Evolutionary conservation across 2,797 vertebrate species (phyloP).

Genomic region (Clarias fuscus): DNA sequence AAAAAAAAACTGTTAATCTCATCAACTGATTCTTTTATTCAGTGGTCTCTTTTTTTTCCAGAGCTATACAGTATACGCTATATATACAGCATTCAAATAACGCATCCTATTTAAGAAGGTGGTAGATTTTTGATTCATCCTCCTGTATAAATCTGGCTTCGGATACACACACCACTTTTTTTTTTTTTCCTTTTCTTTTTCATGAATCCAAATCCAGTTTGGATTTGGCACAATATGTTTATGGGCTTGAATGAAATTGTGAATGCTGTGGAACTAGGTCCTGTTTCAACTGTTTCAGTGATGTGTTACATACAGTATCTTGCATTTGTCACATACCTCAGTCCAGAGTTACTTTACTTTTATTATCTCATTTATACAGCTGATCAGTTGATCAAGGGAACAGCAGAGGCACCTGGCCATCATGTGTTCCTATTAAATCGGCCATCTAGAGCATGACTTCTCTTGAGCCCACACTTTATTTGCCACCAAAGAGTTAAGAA

Average conservation of each 20-base stretch:
- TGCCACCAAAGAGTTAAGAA: slow-evolving; percentile 20
- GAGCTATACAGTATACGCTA: too few species aligned
- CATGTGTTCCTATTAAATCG: neutral
- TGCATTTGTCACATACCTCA: too few species aligned
- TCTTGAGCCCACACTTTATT: slow-evolving; percentile 46
- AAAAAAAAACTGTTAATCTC: too few species aligned
- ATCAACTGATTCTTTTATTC: too few species aligned
- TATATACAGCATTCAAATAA: neutral
- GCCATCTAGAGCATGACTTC: neutral
- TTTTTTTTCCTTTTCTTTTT: neutral
- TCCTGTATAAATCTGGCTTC: neutral
- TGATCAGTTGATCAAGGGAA: too few species aligned
- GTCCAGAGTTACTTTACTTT: too few species aligned
- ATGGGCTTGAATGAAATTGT: neutral
- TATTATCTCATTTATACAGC: too few species aligned
- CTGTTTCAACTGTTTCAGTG: too few species aligned
- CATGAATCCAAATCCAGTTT: neutral
- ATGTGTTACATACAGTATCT: too few species aligned
- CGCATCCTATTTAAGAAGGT: neutral
- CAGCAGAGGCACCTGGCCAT: too few species aligned
- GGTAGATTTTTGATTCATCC: neutral
- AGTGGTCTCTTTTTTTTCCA: too few species aligned
- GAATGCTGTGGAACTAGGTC: neutral
- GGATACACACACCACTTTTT: neutral
- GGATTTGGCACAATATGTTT: neutral